Evolutionary conservation across 2,888 invertebrate species (phyloP).

Genomic region (Diadegma fenestrale): DNA sequence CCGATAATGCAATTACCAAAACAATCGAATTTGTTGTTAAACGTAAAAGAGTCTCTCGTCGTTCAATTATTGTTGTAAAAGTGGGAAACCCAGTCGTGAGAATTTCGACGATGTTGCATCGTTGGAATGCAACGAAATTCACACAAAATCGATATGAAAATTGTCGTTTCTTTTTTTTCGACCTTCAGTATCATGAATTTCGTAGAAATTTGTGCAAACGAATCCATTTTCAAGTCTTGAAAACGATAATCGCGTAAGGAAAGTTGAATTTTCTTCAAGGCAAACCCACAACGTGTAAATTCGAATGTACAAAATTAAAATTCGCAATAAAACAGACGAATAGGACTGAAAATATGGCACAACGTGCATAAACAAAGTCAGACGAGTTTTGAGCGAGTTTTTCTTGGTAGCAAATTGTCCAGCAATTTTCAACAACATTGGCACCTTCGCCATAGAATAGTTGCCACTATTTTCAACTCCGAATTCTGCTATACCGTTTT

Average conservation of each 20-base stretch:
- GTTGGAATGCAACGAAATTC: no score
- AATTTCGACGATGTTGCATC: no score
- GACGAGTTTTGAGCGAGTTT: not conserved
- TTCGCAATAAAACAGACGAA: not conserved
- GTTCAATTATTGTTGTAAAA: not conserved
- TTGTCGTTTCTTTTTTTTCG: no score
- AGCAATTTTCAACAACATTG: conserved; percentile 5
- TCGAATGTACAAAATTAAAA: not conserved
- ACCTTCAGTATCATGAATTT: not conserved
- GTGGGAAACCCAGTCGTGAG: not conserved
- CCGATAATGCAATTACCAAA: not conserved
- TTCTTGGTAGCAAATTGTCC: conserved; percentile 7
- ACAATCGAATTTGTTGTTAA: not conserved
- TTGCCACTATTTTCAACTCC: not conserved
- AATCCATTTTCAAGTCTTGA: no score
- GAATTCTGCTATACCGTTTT: not conserved
- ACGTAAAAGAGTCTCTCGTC: not conserved
- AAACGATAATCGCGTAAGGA: not conserved
- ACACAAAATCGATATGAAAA: no score
- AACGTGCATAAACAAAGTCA: not conserved
- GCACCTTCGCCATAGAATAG: not conserved
- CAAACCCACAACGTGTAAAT: conserved; percentile 2
- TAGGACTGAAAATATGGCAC: not conserved
- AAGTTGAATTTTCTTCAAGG: not conserved
- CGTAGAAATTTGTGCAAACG: not conserved